Evolutionary conservation across 2,888 invertebrate species (phyloP).

Genomic region (Dicycla oo): DNA sequence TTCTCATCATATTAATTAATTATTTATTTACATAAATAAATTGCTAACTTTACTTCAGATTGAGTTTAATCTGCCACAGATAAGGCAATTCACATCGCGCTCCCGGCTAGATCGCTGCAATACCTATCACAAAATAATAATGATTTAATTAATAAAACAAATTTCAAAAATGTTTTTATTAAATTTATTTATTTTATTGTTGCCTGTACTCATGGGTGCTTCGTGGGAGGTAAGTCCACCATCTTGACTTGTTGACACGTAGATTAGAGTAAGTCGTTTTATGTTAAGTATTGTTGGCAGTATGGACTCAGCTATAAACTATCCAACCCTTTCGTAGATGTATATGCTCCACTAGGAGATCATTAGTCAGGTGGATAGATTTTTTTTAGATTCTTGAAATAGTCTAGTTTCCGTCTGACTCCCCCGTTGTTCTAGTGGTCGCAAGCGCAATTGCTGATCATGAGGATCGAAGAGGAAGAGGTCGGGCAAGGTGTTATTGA

Average conservation of each 20-base stretch:
- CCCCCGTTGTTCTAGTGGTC: too few species aligned
- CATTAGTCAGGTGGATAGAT: too few species aligned
- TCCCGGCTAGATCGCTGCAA: slow-evolving; percentile 9
- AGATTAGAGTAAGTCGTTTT: slow-evolving; percentile 25
- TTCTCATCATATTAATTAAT: slow-evolving; percentile 1
- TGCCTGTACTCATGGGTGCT: slow-evolving; percentile 42
- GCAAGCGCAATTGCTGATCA: too few species aligned
- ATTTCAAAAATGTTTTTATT: slow-evolving; percentile 29
- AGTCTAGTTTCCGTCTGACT: too few species aligned
- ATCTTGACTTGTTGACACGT: slow-evolving; percentile 14
- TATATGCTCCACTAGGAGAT: too few species aligned
- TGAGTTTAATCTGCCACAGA: slow-evolving; percentile 21
- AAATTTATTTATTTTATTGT: slow-evolving; percentile 42
- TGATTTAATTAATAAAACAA: neutral
- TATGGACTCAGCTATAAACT: too few species aligned
- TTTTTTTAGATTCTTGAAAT: too few species aligned
- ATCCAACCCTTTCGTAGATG: too few species aligned
- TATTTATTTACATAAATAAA: slow-evolving; percentile 21
- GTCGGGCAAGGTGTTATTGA: too few species aligned
- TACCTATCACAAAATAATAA: neutral
- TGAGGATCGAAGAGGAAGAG: too few species aligned
- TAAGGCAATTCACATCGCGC: slow-evolving; percentile 26
- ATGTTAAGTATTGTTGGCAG: too few species aligned
- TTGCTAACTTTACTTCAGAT: slow-evolving; percentile 47
- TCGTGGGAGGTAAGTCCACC: slow-evolving; percentile 53